Evolutionary conservation across 2,888 invertebrate genomes (phyloP).

Genomic region (Melinopterus prodromus): DNA sequence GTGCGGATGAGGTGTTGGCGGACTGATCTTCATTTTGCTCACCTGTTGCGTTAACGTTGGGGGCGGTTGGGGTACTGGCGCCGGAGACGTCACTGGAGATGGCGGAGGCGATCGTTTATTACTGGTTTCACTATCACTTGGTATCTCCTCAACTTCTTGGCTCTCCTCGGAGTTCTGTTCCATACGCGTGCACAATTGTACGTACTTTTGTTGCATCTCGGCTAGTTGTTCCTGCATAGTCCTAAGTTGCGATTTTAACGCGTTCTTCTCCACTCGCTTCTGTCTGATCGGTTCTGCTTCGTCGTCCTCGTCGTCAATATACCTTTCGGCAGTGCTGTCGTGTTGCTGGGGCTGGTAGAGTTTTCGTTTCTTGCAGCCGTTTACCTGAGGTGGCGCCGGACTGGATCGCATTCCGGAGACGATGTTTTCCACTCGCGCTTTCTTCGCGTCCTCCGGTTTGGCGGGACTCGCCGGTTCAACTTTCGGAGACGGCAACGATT

Average conservation of each 20-base stretch:
- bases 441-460: conserved; percentile 77
- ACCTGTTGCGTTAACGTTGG: conserved; percentile 65
- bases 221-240: conserved; percentile 90
- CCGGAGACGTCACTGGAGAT: conserved; percentile 63
- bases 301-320: conserved; percentile 79
- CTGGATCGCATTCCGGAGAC: conserved; percentile 93
- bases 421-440: conserved; percentile 94
- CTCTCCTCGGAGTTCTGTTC: conserved; percentile 81
- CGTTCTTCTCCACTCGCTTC: conserved; percentile 87
- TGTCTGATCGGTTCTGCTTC: conserved; percentile 81
- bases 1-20: conserved; percentile 58
- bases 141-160: conserved; percentile 76
- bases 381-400: conserved; percentile 82
- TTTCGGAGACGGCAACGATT: conserved; percentile 68
- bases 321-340: conserved; percentile 71
- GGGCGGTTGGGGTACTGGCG: conserved; percentile 60
- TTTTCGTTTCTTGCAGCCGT: conserved; percentile 95
- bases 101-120: conserved; percentile 64
- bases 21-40: conserved; percentile 60
- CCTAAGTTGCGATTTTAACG: conserved; percentile 83
- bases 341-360: conserved; percentile 96
- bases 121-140: conserved; percentile 74
- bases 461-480: conserved; percentile 68
- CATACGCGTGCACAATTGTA: conserved; percentile 86
- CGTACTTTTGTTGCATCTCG: conserved; percentile 91